Evolutionary conservation across 2,888 invertebrate species (phyloP).

Genomic region (Drosophila quinaria): DNA sequence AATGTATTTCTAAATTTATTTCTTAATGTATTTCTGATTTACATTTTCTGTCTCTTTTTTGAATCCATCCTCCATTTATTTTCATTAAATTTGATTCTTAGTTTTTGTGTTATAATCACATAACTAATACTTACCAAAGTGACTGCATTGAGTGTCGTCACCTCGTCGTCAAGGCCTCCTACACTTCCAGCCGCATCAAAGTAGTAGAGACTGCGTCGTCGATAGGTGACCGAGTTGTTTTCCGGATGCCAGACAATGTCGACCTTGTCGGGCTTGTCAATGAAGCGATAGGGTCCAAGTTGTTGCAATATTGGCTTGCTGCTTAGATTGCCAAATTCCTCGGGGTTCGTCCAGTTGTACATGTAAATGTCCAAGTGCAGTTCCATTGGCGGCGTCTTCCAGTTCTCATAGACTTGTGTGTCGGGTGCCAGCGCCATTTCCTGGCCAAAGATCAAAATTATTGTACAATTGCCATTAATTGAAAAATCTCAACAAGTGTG

Average conservation of each 20-base stretch:
- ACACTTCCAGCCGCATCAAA: constrained; percentile 89
- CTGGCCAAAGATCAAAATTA: constrained; percentile 84
- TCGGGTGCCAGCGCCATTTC: constrained; percentile 88
- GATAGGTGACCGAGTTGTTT: constrained; percentile 91
- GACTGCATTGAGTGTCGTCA: constrained; percentile 92
- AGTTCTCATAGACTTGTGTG: constrained; percentile 89
- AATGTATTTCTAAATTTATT: no score
- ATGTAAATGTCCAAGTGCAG: constrained; percentile 90
- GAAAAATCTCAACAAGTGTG: constrained; percentile 57
- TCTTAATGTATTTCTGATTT: no score
- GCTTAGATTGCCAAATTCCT: constrained; percentile 87
- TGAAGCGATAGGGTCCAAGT: constrained; percentile 89
- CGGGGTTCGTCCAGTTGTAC: constrained; percentile 93
- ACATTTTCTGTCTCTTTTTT: no score
- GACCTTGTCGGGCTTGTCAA: constrained; percentile 90
- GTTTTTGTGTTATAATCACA: no score
- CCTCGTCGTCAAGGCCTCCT: constrained; percentile 89
- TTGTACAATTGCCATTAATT: constrained; percentile 69
- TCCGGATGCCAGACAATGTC: constrained; percentile 90
- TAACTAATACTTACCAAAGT: constrained; percentile 88
- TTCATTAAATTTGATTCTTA: no score
- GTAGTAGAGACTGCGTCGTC: constrained; percentile 89
- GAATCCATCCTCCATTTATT: no score
- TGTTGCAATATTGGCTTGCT: constrained; percentile 87
- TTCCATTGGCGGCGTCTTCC: constrained; percentile 89